phyloP scores from a whole-genome alignment of 2,113 vertebrate species.

The Aldabrachelys gigantea region DNA sequence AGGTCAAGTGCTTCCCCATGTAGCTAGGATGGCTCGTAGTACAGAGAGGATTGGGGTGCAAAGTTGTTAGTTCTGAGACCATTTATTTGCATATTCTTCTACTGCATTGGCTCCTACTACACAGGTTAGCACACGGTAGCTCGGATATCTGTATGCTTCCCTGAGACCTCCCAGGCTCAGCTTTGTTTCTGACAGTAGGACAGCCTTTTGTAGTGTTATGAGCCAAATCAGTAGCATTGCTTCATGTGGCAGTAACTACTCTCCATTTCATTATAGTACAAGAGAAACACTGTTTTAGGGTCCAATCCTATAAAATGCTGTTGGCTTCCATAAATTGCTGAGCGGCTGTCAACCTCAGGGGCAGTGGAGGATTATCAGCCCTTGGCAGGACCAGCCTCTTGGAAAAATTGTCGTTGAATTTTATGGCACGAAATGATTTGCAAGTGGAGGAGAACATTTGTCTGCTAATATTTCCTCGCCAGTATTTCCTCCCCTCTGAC shows the following conservation, averaged over 20 bases:
- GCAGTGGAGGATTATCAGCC: not conserved
- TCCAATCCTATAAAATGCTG: not conserved
- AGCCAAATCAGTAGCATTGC: not conserved
- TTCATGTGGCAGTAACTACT: not conserved
- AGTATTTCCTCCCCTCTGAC: not conserved
- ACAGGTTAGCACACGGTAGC: not conserved
- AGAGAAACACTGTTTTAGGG: fast-evolving
- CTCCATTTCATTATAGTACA: not conserved
- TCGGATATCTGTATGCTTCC: not conserved
- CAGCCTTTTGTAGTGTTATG: not conserved
- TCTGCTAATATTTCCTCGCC: not conserved
- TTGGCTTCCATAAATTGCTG: fast-evolving
- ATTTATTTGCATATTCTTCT: not conserved
- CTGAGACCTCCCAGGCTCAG: not conserved
- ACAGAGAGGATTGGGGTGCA: not conserved
- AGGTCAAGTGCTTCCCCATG: not conserved
- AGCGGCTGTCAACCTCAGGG: not conserved
- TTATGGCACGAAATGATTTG: not conserved
- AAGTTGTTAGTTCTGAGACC: not conserved
- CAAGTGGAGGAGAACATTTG: fast-evolving
- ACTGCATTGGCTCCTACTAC: not conserved
- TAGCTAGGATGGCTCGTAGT: not conserved
- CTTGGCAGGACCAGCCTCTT: not conserved
- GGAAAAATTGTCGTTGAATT: not conserved
- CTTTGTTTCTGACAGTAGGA: not conserved